Evolutionary conservation across 2,113 vertebrate species (phyloP).

Genomic region (Carassius gibelio): DNA sequence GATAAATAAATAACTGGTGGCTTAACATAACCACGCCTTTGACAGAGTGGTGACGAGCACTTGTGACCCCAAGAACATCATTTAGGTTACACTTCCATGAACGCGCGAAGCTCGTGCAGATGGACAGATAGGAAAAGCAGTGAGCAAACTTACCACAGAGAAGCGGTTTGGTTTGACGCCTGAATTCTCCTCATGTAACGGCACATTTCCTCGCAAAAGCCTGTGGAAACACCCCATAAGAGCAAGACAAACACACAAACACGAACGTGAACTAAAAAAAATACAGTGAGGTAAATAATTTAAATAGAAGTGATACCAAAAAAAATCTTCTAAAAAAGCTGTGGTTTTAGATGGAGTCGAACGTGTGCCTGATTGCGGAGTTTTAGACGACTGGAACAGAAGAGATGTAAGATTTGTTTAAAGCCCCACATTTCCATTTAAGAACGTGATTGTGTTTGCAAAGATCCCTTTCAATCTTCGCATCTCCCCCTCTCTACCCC

Average conservation of each 20-base stretch:
- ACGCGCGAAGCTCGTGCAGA: constrained; percentile 27
- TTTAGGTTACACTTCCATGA: constrained; percentile 38
- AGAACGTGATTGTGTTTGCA: constrained; percentile 89
- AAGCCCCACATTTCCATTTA: constrained; percentile 87
- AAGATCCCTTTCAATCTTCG: constrained; percentile 87
- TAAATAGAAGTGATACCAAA: constrained; percentile 73
- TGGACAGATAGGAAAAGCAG: constrained; percentile 53
- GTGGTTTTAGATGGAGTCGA: constrained; percentile 67
- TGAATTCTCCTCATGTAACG: constrained; percentile 63
- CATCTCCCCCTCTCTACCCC: constrained; percentile 77
- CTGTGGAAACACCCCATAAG: constrained; percentile 62
- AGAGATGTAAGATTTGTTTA: constrained; percentile 88
- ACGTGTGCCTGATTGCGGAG: constrained; percentile 81
- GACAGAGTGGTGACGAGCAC: constrained; percentile 77
- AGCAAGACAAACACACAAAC: constrained; percentile 72
- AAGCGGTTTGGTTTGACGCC: constrained; percentile 58
- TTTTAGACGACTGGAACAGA: constrained; percentile 83
- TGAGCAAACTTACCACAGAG: constrained; percentile 74
- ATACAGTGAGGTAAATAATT: constrained; percentile 78
- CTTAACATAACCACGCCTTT: constrained; percentile 79
- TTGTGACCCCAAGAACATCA: constrained; percentile 74
- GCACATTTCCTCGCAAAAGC: constrained; percentile 65
- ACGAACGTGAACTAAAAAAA: constrained; percentile 64
- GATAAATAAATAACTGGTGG: constrained; percentile 72
- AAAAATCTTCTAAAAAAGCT: constrained; percentile 68